Base-by-base conservation (phyloP, 1,140 invertebrate genomes). In the Lordiphosa mommai region DNA sequence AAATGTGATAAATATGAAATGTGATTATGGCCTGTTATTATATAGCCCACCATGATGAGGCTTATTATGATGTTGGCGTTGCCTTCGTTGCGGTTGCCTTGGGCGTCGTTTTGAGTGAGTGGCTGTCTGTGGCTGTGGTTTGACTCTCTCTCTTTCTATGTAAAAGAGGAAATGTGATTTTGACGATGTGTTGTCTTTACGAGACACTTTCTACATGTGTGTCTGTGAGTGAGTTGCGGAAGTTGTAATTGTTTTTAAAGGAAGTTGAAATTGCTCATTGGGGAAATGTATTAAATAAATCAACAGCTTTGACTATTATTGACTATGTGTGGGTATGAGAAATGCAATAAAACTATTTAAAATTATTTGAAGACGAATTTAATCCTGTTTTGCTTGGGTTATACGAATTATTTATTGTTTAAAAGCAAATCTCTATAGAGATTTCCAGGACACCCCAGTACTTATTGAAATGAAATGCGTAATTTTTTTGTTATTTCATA, bases 1-100 rank as follows among this genome's bases (percentile, higher is more conserved):
- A 82, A 87, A 87, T 87, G 84, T 87, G 84, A 87, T 87, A 87
- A 87, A 87, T 84, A 84, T 87, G 73, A 87, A 87, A 87, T 87
- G 84, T 68, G 84, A 87, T 87, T 87, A 87, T 87, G 77, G 72
- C 77, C 40, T 46, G 68, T 69, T 72, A 84, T 84, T 84, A 84
- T 84, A 65, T 72, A 61, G 63, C 59, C 57, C 44, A 57, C 48
- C 50, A 65, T 71, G 74, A 82, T 82, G 77, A 68, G 77, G 77
- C 77, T 82, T 82, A 82, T 82, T 82, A 82, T 77, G 71, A 61
- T 84, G 71, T 82, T 77, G 76, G 53, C 71, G 58, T 68, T 48
- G 37, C 32, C 4, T 17, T 16, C 34, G 34, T 51, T 76, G 74
- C 48, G 77, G 77, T 84, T 61, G 77, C 77, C 69, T 41, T 51